Conservation (phyloP, 2,113 vertebrate genomes). For the Irena cyanogastra region DNA sequence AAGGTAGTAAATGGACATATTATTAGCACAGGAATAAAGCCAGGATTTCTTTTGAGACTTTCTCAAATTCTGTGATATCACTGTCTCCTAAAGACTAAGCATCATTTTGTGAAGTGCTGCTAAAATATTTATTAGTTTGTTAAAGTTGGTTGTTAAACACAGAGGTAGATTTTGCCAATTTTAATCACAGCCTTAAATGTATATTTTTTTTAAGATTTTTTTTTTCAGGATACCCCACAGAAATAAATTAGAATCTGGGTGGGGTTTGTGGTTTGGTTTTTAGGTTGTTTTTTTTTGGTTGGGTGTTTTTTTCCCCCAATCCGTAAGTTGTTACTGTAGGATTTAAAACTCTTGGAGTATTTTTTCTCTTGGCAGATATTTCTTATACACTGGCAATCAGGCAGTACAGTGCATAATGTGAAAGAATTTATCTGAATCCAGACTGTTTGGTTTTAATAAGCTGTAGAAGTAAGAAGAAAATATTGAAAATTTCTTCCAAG, state of each 20-base stretch:
- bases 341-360: background rate
- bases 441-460: background rate
- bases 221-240: background rate
- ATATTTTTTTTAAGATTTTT: background rate
- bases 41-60: slow-evolving; percentile 41
- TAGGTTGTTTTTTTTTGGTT: background rate
- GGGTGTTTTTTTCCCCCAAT: background rate
- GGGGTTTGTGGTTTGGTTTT: background rate
- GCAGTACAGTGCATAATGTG: background rate
- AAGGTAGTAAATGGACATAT: slow-evolving; percentile 30
- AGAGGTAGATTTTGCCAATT: background rate
- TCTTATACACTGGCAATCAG: background rate
- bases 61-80: slow-evolving; percentile 36
- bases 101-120: background rate
- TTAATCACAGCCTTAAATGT: background rate
- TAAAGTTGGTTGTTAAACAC: background rate
- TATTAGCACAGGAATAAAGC: slow-evolving; percentile 35
- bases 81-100: slow-evolving; percentile 7
- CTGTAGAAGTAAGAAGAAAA: background rate
- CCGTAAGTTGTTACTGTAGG: background rate
- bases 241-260: background rate
- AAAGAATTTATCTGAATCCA: background rate
- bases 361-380: slow-evolving; percentile 18
- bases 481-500: background rate
- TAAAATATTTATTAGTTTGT: background rate